These are phyloP conservation scores for Aselliscus stoliczkanus DNA, from an alignment of 2,797 vertebrate species.

Conservation along the genomic window DNA sequence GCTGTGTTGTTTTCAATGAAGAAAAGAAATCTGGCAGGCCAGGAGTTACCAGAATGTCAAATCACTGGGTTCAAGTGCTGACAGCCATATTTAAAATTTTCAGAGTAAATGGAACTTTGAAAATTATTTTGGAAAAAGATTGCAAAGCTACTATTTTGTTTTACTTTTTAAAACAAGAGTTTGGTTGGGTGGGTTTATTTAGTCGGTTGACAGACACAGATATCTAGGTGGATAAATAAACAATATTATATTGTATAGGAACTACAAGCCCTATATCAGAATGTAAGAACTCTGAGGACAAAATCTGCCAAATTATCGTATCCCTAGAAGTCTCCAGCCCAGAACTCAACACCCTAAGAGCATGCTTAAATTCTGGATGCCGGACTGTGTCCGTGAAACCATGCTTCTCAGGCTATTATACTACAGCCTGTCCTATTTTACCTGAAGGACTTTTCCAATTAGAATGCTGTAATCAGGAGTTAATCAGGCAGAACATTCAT, in stretches of 20 bases:
- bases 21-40: background rate
- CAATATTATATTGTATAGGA: background rate
- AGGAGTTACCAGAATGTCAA: background rate
- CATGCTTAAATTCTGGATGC: background rate
- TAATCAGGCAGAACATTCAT: constrained; percentile 72
- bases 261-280: background rate
- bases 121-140: constrained; percentile 1
- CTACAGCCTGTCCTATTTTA: constrained; percentile 53
- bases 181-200: background rate
- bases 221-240: background rate
- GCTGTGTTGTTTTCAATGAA: background rate
- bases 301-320: background rate
- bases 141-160: background rate
- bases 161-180: background rate
- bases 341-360: background rate
- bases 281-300: background rate
- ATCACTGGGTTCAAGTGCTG: background rate
- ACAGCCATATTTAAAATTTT: background rate
- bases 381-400: background rate
- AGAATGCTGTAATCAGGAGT: constrained; percentile 66
- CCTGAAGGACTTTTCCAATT: constrained; percentile 74
- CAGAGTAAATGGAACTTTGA: background rate
- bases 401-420: background rate
- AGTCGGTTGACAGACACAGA: background rate
- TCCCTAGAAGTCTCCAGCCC: background rate